Evolutionary conservation across 1,140 invertebrate species (phyloP).

Genomic region (Neodiprion pinetum): DNA sequence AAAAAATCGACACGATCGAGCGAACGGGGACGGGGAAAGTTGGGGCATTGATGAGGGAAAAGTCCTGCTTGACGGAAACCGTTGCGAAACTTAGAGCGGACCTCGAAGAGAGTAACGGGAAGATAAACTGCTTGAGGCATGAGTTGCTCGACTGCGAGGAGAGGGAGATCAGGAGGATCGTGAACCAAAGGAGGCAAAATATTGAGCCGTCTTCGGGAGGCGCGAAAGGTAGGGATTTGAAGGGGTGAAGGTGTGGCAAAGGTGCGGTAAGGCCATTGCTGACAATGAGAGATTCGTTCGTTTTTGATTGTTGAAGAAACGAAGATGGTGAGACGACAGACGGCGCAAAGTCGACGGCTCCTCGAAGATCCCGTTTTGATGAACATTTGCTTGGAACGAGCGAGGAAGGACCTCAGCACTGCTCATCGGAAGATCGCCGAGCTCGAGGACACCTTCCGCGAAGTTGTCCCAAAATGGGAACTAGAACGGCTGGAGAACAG

Average conservation of each 20-base stretch:
- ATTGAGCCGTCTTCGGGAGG: slow-evolving; percentile 23
- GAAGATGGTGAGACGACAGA: slow-evolving; percentile 40
- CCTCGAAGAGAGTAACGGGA: slow-evolving; percentile 47
- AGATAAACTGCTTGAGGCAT: slow-evolving; percentile 21
- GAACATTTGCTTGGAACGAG: slow-evolving; percentile 53
- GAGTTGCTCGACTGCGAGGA: not conserved
- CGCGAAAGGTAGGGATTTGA: slow-evolving; percentile 46
- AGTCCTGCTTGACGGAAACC: not conserved
- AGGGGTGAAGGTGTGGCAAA: slow-evolving; percentile 31
- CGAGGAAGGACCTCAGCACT: slow-evolving; percentile 40
- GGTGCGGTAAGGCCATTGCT: slow-evolving; percentile 47
- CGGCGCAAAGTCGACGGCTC: slow-evolving; percentile 17
- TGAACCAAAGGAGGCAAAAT: slow-evolving; percentile 44
- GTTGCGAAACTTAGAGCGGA: slow-evolving; percentile 56
- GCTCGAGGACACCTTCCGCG: slow-evolving; percentile 18
- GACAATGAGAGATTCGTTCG: slow-evolving; percentile 47
- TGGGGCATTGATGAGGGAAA: slow-evolving; percentile 8
- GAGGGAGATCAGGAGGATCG: not conserved
- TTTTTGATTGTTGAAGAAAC: slow-evolving; percentile 52
- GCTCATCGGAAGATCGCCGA: not conserved
- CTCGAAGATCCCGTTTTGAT: slow-evolving; percentile 53
- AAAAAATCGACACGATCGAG: slow-evolving; percentile 20
- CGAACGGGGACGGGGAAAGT: not conserved
- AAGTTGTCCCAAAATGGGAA: slow-evolving; percentile 25
- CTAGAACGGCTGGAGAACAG: slow-evolving; percentile 32